Base-by-base conservation (phyloP, 2,797 vertebrate genomes). In the Notoglanidium macrostoma region DNA sequence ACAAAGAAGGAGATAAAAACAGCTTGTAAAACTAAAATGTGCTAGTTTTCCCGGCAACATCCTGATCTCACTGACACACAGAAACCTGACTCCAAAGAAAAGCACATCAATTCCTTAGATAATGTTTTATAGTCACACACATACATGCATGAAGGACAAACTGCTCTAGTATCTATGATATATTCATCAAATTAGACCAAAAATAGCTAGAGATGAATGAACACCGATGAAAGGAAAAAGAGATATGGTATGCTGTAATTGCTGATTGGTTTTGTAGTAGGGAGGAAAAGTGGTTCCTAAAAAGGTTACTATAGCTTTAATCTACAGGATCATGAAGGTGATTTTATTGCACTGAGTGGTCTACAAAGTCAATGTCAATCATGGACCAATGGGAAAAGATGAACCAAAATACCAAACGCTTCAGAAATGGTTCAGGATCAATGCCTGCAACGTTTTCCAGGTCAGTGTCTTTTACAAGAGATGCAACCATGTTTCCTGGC, bases 401-500 rank as follows among this genome's bases (percentile, higher is more conserved):
- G 40, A 81, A 73, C 67, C 26, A 49, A 78, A 84, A 78, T 77
- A 78, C 81, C 63, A 84, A 84, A 87, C 10, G 72, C 72, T 59
- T 77, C 57, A 87, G 86, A 76, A 78, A 84, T 49, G 73, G 73
- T 78, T 49, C 73, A 78, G 51, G 86, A 87, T 84, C 86, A 61
- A 87, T 87, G 67, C 54, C 51, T 80, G 76, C 68, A 67, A 77
- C 83, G 54, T 88, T 79, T 80, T 88, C 65, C 83, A 85, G 76
- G 76, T 79, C 76, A 2, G 21, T 72, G 76, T 80, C 82, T 72
- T 83, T 84, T 78, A 79, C 40, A 79, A 72, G 83, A 49, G 74
- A 85, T 72, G 65, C 76, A 49, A 49, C 65, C 32, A 44, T 35
- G 83, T 80, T 88, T 88, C 87, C 87, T 88, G 83, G 83, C 87